Evolutionary conservation across 2,797 vertebrate species (phyloP).

Genomic region (Macroramphosus scolopax): DNA sequence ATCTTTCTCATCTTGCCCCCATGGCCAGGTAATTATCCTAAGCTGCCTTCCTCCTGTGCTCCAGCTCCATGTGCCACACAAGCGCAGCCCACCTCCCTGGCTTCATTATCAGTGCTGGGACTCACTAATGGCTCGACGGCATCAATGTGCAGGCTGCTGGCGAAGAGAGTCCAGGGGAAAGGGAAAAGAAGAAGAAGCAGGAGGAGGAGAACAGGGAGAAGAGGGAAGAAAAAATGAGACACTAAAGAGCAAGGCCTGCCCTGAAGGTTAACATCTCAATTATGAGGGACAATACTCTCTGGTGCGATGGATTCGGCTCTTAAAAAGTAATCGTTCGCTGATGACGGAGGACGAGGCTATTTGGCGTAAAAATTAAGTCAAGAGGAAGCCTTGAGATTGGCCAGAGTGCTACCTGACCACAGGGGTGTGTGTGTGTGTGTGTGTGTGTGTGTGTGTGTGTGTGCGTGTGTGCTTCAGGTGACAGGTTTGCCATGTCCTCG

Average conservation of each 20-base stretch:
- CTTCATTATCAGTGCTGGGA: conserved; percentile 73
- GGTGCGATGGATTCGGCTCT: conserved; percentile 41
- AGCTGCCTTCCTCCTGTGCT: conserved; percentile 70
- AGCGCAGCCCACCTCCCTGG: conserved; percentile 70
- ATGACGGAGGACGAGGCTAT: conserved; percentile 34
- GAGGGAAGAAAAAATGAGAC: conserved; percentile 25
- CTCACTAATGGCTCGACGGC: conserved; percentile 69
- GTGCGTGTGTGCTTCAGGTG: too few relatives aligned
- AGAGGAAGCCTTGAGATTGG: conserved; percentile 18
- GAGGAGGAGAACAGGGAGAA: neutral
- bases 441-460: conserved; percentile 18
- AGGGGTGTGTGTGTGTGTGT: too few relatives aligned
- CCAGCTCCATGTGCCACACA: conserved; percentile 55
- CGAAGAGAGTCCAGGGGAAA: conserved; percentile 29
- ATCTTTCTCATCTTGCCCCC: conserved; percentile 49
- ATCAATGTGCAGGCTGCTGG: conserved; percentile 59
- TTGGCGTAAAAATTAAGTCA: conserved; percentile 22
- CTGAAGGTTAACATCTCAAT: conserved; percentile 71
- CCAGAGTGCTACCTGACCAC: conserved; percentile 12
- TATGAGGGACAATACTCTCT: conserved; percentile 53
- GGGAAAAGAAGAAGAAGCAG: conserved; percentile 1
- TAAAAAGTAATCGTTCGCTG: conserved; percentile 32
- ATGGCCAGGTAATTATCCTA: conserved; percentile 74
- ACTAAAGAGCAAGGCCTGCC: conserved; percentile 41
- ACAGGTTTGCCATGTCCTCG: conserved; percentile 27